Conservation (phyloP, 2,113 vertebrate species). For the Xyrauchen texanus region DNA sequence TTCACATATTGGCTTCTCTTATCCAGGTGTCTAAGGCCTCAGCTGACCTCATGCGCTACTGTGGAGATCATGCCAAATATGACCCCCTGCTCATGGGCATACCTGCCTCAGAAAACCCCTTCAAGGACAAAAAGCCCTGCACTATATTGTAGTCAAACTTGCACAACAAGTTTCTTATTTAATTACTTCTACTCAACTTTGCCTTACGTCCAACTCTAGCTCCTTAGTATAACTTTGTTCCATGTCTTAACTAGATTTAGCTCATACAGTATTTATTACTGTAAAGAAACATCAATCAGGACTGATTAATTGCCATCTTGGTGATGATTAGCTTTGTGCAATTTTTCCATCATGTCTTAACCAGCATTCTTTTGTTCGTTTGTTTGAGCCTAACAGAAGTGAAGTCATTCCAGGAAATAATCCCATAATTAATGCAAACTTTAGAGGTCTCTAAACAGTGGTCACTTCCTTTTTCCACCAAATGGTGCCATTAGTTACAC, state of each 20-base stretch:
- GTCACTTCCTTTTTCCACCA: no score
- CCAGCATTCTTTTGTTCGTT: background rate
- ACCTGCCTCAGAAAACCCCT: slow-evolving; percentile 93
- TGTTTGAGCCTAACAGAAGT: slow-evolving; percentile 2
- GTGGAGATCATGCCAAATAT: slow-evolving; percentile 85
- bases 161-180: slow-evolving; percentile 48
- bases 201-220: slow-evolving; percentile 19
- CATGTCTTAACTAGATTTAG: slow-evolving; percentile 10
- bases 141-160: slow-evolving; percentile 83
- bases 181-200: slow-evolving; percentile 36
- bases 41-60: slow-evolving; percentile 95
- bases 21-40: slow-evolving; percentile 93
- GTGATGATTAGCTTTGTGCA: background rate
- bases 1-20: no score
- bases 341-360: background rate
- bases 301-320: slow-evolving; percentile 36
- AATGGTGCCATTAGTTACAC: no score
- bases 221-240: slow-evolving; percentile 18
- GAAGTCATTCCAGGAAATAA: no score
- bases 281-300: slow-evolving; percentile 29
- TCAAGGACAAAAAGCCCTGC: slow-evolving; percentile 98
- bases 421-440: no score
- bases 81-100: slow-evolving; percentile 92
- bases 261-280: slow-evolving; percentile 38
- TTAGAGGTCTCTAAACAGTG: no score